Percentiles rank a stretch among this genome's conserved stretches.
Conservation (phyloP, 2,797 vertebrate species). For the Paedocypris micromegethes region DNA sequence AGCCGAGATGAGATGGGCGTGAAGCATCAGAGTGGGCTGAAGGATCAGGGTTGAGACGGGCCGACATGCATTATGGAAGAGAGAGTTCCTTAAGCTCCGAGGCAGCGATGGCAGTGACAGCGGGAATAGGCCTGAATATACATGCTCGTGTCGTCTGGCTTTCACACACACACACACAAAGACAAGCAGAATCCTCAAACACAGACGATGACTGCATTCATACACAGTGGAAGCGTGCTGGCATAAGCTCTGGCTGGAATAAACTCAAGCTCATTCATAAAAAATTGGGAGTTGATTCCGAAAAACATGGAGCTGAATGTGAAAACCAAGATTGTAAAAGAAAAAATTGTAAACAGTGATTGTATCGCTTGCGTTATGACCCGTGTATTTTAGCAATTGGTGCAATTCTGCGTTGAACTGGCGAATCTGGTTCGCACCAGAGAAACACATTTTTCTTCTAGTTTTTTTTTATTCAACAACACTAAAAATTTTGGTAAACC, state of each 20-base stretch:
- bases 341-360: no score
- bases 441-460: no score
- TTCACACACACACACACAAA: slow-evolving; percentile 25
- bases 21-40: slow-evolving; percentile 40
- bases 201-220: slow-evolving; percentile 12
- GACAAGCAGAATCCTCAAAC: slow-evolving; percentile 21
- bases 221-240: neutral
- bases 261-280: neutral
- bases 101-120: slow-evolving; percentile 37
- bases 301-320: neutral
- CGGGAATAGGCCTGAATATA: slow-evolving; percentile 33
- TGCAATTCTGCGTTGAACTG: no score
- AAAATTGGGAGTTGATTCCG: neutral
- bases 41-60: slow-evolving; percentile 64
- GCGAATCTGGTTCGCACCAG: no score
- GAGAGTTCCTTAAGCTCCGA: slow-evolving; percentile 53
- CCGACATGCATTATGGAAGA: slow-evolving; percentile 70
- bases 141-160: slow-evolving; percentile 34
- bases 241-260: slow-evolving; percentile 1
- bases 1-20: slow-evolving; percentile 56
- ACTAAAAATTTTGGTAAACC: no score
- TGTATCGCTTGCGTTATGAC: no score
- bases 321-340: neutral
- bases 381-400: no score
- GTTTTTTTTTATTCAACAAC: no score